A percentile compares a stretch with the other conserved stretches of the same genome.
Conservation (phyloP, 2,797 vertebrate genomes). For the Mustela erminea region DNA sequence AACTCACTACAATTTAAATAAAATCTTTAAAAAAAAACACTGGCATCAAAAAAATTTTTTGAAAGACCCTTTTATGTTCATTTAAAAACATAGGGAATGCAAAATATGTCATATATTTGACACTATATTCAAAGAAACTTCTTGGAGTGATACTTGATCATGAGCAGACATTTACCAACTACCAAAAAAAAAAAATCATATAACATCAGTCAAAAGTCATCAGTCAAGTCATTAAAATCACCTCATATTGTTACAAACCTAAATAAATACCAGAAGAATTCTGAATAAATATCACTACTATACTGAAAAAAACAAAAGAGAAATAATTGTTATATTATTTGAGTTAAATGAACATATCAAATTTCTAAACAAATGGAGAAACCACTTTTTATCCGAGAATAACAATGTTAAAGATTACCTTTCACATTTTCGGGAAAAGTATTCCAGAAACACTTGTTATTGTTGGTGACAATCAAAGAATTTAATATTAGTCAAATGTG, state of each 20-base stretch:
- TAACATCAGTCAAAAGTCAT: background rate
- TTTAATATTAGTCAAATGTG: background rate
- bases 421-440: background rate
- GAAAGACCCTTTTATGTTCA: background rate
- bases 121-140: background rate
- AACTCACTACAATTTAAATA: background rate
- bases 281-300: background rate
- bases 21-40: background rate
- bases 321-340: slow-evolving; percentile 50
- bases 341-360: slow-evolving; percentile 5
- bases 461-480: background rate
- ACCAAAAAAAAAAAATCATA: background rate
- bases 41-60: background rate
- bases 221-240: slow-evolving; percentile 8
- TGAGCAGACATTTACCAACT: background rate
- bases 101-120: background rate
- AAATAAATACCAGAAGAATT: slow-evolving; percentile 13
- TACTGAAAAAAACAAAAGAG: background rate
- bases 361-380: background rate
- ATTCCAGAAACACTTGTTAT: background rate
- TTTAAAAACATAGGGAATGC: background rate
- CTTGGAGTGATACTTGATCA: background rate
- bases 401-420: background rate
- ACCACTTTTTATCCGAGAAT: background rate
- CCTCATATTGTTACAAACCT: background rate